Percentiles rank a stretch among this genome's conserved stretches.
These are phyloP conservation scores for Nothocercus julius DNA, from an alignment of 2,113 vertebrate genomes.

Conservation along the genomic window DNA sequence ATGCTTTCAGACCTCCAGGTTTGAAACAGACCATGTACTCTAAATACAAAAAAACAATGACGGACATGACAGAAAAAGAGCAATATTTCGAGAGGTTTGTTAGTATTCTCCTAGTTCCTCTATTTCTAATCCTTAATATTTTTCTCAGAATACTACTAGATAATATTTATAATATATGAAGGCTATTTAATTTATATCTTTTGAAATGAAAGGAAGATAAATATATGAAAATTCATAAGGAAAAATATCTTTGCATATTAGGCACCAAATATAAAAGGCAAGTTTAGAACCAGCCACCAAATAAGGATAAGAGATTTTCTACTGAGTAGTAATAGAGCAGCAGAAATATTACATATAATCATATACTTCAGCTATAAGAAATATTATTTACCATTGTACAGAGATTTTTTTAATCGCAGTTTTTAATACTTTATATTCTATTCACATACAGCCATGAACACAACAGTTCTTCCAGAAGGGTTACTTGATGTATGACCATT, in stretches of 20 bases:
- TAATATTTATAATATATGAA: too few species aligned
- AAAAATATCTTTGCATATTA: background rate
- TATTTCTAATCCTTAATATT: background rate
- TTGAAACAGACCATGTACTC: too few species aligned
- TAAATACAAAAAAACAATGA: background rate
- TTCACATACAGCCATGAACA: accelerated
- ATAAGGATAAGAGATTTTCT: background rate
- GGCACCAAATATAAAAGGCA: background rate
- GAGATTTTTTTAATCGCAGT: background rate
- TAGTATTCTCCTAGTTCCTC: background rate
- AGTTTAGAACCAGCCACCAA: background rate
- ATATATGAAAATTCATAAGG: too few species aligned
- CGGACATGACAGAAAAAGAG: background rate
- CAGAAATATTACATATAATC: background rate
- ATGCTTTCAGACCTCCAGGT: background rate
- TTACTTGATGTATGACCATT: background rate
- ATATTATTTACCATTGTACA: background rate
- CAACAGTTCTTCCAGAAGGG: background rate
- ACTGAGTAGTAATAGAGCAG: too few species aligned
- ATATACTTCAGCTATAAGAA: background rate
- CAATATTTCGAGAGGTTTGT: background rate
- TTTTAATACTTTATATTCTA: background rate
- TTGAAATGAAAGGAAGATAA: background rate
- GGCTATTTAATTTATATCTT: background rate
- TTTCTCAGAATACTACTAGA: background rate